A percentile compares a stretch with the other conserved stretches of the same genome.
Conservation (phyloP, 35 echinoderm and acorn worm genomes). For the Ptychodera flava region DNA sequence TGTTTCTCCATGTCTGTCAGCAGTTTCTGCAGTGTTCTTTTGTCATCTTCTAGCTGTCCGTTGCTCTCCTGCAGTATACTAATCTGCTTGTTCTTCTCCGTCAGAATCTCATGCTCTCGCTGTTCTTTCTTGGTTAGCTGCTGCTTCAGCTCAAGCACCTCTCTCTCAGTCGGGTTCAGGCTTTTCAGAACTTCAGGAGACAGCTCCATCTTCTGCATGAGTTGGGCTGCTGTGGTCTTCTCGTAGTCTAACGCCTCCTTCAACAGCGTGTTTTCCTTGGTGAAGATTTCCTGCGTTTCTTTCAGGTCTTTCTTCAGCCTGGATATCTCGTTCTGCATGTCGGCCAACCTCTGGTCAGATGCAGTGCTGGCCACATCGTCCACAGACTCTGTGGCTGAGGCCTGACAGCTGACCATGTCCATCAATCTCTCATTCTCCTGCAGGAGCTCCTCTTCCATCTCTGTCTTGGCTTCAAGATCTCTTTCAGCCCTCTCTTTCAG, state of each 20-base stretch:
- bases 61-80: slow-evolving; percentile 88
- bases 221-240: slow-evolving; percentile 20
- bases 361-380: neutral
- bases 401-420: neutral
- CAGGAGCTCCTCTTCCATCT: slow-evolving; percentile 5
- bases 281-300: slow-evolving; percentile 54
- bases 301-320: slow-evolving; percentile 58
- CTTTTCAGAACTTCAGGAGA: neutral
- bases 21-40: slow-evolving; percentile 7
- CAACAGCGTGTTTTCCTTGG: slow-evolving; percentile 51
- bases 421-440: neutral
- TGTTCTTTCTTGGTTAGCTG: slow-evolving; percentile 76
- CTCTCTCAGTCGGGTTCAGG: slow-evolving; percentile 15
- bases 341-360: neutral
- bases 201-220: slow-evolving; percentile 23
- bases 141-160: slow-evolving; percentile 49
- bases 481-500: slow-evolving; percentile 11
- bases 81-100: slow-evolving; percentile 94
- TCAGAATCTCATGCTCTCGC: slow-evolving; percentile 86
- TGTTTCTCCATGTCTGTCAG: slow-evolving; percentile 48
- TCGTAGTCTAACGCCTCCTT: slow-evolving; percentile 82
- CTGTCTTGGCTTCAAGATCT: slow-evolving; percentile 4
- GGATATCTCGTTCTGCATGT: slow-evolving; percentile 17
- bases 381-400: neutral
- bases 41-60: slow-evolving; percentile 39